A percentile compares a stretch with the other conserved stretches of the same genome.
phyloP scores from a whole-genome alignment of 2,797 vertebrate genomes.

The Heliangelus exortis region DNA sequence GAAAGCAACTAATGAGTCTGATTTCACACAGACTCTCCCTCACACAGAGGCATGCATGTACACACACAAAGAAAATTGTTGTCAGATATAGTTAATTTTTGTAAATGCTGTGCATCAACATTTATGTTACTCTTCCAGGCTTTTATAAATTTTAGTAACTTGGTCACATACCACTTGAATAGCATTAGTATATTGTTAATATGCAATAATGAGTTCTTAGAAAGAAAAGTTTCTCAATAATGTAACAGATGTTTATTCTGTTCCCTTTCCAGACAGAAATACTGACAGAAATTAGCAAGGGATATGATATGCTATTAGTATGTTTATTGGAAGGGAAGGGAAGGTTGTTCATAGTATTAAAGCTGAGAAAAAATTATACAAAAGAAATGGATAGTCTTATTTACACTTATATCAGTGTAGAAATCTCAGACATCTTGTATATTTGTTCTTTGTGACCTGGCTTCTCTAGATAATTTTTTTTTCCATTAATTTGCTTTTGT shows the following conservation, averaged over 20 bases:
- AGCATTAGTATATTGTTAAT: background rate
- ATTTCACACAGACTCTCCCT: background rate
- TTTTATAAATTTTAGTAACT: background rate
- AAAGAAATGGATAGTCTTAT: background rate
- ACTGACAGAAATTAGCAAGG: background rate
- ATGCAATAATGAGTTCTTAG: background rate
- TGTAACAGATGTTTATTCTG: background rate
- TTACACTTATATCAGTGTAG: background rate
- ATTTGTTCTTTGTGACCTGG: background rate
- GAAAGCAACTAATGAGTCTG: background rate
- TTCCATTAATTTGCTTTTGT: background rate
- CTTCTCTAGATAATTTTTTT: background rate
- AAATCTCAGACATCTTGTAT: background rate
- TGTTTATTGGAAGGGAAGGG: background rate
- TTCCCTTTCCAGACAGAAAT: background rate
- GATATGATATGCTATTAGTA: background rate
- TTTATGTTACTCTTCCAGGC: background rate
- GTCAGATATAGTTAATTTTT: background rate
- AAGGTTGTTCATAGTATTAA: background rate
- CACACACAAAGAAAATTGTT: background rate
- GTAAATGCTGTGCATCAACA: background rate
- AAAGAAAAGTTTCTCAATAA: background rate
- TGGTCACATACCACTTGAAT: background rate
- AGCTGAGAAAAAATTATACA: background rate
- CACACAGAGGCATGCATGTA: fast-evolving